Conservation (phyloP, 2,888 invertebrate genomes). For the Therioaphis trifolii region DNA sequence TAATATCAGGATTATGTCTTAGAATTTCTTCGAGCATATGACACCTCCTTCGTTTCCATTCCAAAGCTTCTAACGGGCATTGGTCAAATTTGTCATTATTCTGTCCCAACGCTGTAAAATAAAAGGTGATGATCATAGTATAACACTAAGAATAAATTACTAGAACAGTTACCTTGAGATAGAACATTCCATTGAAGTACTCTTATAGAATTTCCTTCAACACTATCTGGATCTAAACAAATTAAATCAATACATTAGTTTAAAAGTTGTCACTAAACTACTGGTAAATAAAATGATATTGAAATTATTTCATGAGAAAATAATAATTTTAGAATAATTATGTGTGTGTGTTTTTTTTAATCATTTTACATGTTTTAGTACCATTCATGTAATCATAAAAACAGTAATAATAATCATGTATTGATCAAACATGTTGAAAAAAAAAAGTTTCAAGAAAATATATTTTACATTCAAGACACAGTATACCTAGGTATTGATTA, state of each 20-base stretch:
- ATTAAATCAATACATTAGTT: slow-evolving; percentile 1
- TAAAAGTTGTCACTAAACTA: neutral
- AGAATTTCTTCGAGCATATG: slow-evolving; percentile 79
- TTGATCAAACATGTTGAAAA: neutral
- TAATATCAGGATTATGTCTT: slow-evolving; percentile 76
- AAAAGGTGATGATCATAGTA: slow-evolving; percentile 60
- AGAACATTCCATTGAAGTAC: slow-evolving; percentile 80
- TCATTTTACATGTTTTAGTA: neutral
- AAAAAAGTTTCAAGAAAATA: neutral
- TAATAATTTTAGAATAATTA: neutral
- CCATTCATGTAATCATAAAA: neutral
- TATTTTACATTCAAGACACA: too few species aligned
- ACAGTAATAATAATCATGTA: neutral
- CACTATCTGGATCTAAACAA: slow-evolving; percentile 41
- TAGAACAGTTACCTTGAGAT: slow-evolving; percentile 74
- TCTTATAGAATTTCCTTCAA: slow-evolving; percentile 69
- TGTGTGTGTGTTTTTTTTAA: neutral
- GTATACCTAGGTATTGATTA: too few species aligned
- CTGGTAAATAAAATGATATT: neutral
- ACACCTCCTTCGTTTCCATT: slow-evolving; percentile 77
- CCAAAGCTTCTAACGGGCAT: slow-evolving; percentile 78
- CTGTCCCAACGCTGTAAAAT: slow-evolving; percentile 75
- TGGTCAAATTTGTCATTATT: slow-evolving; percentile 79
- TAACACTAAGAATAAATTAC: neutral
- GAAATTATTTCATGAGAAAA: neutral